Percentiles rank a stretch among this genome's conserved stretches.
Conservation (phyloP, 2,888 invertebrate genomes). For the Tortricodes alternella region DNA sequence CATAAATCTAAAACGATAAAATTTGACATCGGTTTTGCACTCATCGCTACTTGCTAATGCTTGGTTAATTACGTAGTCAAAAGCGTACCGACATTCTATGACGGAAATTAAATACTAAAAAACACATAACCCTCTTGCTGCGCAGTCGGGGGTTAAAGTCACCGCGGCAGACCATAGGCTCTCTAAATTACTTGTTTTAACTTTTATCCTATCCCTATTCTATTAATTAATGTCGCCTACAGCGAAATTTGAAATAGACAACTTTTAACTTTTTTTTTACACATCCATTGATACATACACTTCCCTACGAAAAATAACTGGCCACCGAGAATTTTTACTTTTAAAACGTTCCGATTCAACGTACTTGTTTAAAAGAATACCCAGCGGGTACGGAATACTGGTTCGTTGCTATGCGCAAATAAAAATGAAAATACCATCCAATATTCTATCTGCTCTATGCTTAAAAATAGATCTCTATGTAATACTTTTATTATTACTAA, state of each 20-base stretch:
- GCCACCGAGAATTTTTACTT: slow-evolving; percentile 53
- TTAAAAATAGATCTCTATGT: slow-evolving; percentile 67
- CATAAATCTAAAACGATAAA: too few relatives aligned
- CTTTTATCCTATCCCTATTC: slow-evolving; percentile 44
- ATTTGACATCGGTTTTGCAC: too few relatives aligned
- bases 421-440: slow-evolving; percentile 60
- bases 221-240: slow-evolving; percentile 51
- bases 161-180: neutral
- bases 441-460: slow-evolving; percentile 56
- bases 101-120: neutral
- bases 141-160: too few relatives aligned
- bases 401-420: slow-evolving; percentile 77
- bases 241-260: slow-evolving; percentile 57
- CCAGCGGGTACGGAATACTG: slow-evolving; percentile 61
- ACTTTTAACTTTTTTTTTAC: slow-evolving; percentile 47
- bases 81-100: too few relatives aligned
- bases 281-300: slow-evolving; percentile 62
- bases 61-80: too few relatives aligned
- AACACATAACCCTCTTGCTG: too few relatives aligned
- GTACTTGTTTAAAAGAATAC: slow-evolving; percentile 24
- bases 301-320: slow-evolving; percentile 57
- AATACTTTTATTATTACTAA: slow-evolving; percentile 61
- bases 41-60: too few relatives aligned
- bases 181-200: slow-evolving; percentile 39
- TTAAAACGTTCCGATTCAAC: slow-evolving; percentile 16